A percentile compares a stretch with the other conserved stretches of the same genome.
These are phyloP conservation scores for Drosophila gaucha DNA, from an alignment of 2,888 invertebrate genomes.

Conservation along the genomic window DNA sequence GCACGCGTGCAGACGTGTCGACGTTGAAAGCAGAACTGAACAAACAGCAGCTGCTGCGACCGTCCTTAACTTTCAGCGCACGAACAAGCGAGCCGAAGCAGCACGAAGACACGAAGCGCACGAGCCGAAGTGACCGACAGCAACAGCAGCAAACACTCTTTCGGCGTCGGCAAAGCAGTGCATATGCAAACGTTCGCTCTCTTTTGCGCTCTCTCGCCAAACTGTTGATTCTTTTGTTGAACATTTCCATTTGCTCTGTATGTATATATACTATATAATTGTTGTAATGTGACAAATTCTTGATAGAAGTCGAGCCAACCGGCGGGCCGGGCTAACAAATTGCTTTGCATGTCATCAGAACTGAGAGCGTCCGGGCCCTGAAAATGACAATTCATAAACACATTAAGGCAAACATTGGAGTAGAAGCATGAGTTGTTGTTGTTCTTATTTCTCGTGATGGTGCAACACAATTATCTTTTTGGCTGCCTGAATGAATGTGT, in stretches of 20 bases:
- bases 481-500: constrained; percentile 10
- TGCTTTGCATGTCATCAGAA: constrained; percentile 50
- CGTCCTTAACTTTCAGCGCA: constrained; percentile 68
- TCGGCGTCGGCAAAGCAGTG: constrained; percentile 70
- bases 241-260: constrained; percentile 11
- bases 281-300: constrained; percentile 52
- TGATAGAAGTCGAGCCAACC: constrained; percentile 17
- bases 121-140: constrained; percentile 14
- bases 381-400: constrained; percentile 52
- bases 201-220: constrained; percentile 45
- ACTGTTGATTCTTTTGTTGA: constrained; percentile 67
- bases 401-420: constrained; percentile 60
- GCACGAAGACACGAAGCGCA: not conserved
- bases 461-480: constrained; percentile 48
- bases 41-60: constrained; percentile 36
- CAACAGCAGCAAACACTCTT: constrained; percentile 20
- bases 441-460: constrained; percentile 26
- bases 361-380: constrained; percentile 26
- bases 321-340: constrained; percentile 40
- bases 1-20: constrained; percentile 55
- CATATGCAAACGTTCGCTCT: not conserved
- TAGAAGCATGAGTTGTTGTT: constrained; percentile 33
- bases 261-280: not conserved
- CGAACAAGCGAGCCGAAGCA: constrained; percentile 14
- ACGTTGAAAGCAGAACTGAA: constrained; percentile 64